Conservation (phyloP, 2,888 invertebrate genomes). For the Esperia sulphurella region DNA sequence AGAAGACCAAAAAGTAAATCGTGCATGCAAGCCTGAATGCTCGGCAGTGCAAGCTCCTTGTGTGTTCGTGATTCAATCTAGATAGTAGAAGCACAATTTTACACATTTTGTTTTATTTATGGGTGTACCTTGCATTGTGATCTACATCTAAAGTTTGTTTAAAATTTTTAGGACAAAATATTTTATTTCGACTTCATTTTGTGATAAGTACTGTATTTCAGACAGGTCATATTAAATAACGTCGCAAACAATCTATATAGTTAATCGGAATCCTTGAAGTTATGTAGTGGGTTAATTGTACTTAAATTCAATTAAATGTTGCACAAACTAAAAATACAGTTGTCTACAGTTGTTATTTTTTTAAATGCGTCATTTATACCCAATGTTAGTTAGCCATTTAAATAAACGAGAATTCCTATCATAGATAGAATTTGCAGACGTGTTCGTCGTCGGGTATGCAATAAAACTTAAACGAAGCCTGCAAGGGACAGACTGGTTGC, state of each 20-base stretch:
- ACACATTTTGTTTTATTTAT: conserved; percentile 4
- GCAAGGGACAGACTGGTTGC: conserved; percentile 23
- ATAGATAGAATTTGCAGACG: conserved; percentile 56
- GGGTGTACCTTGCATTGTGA: not conserved
- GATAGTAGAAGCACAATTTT: conserved; percentile 8
- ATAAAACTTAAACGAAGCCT: conserved; percentile 34
- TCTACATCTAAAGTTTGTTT: too few relatives aligned
- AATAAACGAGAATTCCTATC: conserved; percentile 26
- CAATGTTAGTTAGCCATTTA: conserved; percentile 23
- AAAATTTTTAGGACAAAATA: too few relatives aligned
- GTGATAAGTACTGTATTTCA: too few relatives aligned
- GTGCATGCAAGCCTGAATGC: not conserved
- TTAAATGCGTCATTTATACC: conserved; percentile 1
- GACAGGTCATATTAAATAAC: too few relatives aligned
- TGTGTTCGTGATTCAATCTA: conserved; percentile 16
- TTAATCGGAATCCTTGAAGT: too few relatives aligned
- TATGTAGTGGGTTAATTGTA: too few relatives aligned
- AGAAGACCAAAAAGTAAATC: not conserved
- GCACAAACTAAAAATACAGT: too few relatives aligned
- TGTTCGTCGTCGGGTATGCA: conserved; percentile 26
- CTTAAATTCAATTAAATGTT: too few relatives aligned
- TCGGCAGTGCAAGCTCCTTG: not conserved
- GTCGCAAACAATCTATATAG: too few relatives aligned
- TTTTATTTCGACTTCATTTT: too few relatives aligned
- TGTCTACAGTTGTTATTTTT: too few relatives aligned